Base-by-base conservation (phyloP, 2,888 invertebrate species). In the Chrysopilus asiliformis region DNA sequence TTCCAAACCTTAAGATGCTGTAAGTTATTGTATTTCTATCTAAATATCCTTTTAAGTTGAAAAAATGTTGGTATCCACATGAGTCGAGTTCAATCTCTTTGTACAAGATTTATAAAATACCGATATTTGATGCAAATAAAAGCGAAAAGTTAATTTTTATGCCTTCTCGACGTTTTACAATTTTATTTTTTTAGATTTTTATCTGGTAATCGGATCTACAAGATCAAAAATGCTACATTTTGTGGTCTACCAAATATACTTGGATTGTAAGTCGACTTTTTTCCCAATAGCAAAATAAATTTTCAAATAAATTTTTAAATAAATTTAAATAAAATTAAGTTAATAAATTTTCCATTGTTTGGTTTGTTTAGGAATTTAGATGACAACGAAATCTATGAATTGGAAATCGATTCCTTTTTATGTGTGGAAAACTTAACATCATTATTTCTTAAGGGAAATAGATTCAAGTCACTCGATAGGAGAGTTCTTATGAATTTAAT, bases 391-490 rank as follows among this genome's bases (percentile, higher is more conserved):
- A 56, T 69, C 41, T 47, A 49, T 28, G 45, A 48, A 12, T 62
- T 69, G 44, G 67, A 67, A 39, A 37, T 53, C 27, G 50, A 58
- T 34, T 54, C 66, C 32, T 62, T 69, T 50, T 50, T 49, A 35
- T 65, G 67, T 40, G 50, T 66, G 25, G 54, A 53, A 20, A 65
- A 62, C 47, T 50, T 69, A 34, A 63, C 56, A 33, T 68, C 68
- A 4, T 47, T 68, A 54, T 62, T 61, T 49, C 54, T 67, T 34
- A 53, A 49, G 36, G 53, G 50, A 32, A 58, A 56, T 43, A 47
- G 49, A 22, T 66, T 68, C 41, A 53, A 56, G 43, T 53, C 51
- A 10, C 47, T 68, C 38, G 57, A 64, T 43, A 53, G 53, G 30
- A 50, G 49, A 24, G 55, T 67, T 7, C 48, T 68, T 7, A 48